A percentile compares a stretch with the other conserved stretches of the same genome.
Evolutionary conservation across 2,797 vertebrate species (phyloP).

Genomic region (Pteropus rufus): DNA sequence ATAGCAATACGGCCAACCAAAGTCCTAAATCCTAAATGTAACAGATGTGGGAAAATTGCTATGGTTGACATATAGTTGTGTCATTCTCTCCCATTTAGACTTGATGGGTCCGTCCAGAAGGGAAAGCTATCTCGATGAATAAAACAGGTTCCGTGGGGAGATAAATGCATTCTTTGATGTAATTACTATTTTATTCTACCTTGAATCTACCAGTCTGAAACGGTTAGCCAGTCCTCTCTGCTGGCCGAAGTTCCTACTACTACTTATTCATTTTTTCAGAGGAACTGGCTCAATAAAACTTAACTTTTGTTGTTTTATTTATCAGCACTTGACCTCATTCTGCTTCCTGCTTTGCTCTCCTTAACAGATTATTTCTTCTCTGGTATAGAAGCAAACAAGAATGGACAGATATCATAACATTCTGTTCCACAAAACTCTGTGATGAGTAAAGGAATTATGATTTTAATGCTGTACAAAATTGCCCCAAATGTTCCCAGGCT

Average conservation of each 20-base stretch:
- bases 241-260: not conserved
- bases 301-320: not conserved
- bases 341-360: fast-evolving
- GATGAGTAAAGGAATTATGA: not conserved
- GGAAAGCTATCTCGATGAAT: not conserved
- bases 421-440: not conserved
- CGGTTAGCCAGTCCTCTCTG: not conserved
- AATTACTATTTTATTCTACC: not conserved
- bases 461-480: not conserved
- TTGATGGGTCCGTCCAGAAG: not conserved
- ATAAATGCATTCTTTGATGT: not conserved
- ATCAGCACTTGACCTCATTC: not conserved
- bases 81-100: not conserved
- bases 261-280: not conserved
- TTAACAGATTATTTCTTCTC: not conserved
- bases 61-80: not conserved
- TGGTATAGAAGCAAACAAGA: not conserved
- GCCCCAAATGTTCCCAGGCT: not conserved
- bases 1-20: not conserved
- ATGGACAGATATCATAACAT: not conserved
- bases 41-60: not conserved
- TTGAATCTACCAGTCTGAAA: not conserved
- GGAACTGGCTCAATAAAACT: not conserved
- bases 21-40: not conserved
- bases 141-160: not conserved